These are phyloP conservation scores for Rhodinocichla rosea DNA, from an alignment of 2,113 vertebrate species.

Conservation along the genomic window DNA sequence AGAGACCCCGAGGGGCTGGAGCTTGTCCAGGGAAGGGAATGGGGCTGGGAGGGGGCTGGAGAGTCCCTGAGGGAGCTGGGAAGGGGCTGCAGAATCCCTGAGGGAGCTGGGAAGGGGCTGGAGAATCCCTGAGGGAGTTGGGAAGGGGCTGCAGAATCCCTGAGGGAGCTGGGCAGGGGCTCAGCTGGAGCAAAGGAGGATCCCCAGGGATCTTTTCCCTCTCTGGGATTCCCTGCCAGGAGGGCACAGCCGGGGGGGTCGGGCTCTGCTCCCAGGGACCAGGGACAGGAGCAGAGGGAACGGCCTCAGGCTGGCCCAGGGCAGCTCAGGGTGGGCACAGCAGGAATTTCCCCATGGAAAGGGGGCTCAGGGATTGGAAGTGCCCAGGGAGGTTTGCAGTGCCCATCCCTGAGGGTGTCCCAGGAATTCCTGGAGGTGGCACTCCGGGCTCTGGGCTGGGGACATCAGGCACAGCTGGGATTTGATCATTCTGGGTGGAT, in stretches of 20 bases:
- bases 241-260: neutral
- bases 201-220: neutral
- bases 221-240: neutral
- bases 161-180: neutral
- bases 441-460: neutral
- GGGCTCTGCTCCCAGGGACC: neutral
- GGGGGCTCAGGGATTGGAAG: rapidly evolving
- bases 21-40: rapidly evolving
- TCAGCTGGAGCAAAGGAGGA: neutral
- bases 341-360: neutral
- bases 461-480: neutral
- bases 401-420: neutral
- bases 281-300: neutral
- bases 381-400: neutral
- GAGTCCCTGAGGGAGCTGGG: neutral
- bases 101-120: neutral
- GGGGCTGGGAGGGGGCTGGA: neutral
- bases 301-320: too few relatives aligned
- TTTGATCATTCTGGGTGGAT: rapidly evolving
- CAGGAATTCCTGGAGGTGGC: neutral
- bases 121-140: neutral
- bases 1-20: neutral
- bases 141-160: too few relatives aligned
- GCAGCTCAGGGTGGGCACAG: neutral
- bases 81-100: neutral